phyloP scores from a whole-genome alignment of 1,140 invertebrate species.

The Drosophila arawakana region DNA sequence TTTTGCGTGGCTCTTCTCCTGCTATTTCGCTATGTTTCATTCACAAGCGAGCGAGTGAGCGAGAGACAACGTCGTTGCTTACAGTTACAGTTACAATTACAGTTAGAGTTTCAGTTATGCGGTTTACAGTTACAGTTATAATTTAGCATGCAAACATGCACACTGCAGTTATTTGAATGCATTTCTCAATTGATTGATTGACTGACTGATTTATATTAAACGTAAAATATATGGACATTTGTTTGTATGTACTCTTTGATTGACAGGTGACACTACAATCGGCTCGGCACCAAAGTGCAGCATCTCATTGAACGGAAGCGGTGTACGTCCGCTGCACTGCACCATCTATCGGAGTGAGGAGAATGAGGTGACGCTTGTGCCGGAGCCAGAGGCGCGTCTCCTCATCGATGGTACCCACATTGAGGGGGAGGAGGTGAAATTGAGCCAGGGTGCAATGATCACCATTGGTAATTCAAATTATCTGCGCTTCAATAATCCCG shows the following conservation, averaged over 20 bases:
- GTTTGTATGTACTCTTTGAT: background rate
- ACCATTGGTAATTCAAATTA: constrained; percentile 94
- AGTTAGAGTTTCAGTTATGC: background rate
- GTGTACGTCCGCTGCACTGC: constrained; percentile 92
- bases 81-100: background rate
- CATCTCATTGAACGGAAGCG: constrained; percentile 92
- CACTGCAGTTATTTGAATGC: background rate
- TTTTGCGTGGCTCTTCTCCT: constrained; percentile 2
- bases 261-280: constrained; percentile 89
- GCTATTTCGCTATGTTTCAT: background rate
- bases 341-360: constrained; percentile 89
- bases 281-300: constrained; percentile 91
- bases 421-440: constrained; percentile 64
- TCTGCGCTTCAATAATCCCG: constrained; percentile 95
- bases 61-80: constrained; percentile 17
- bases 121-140: constrained; percentile 12
- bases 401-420: constrained; percentile 77
- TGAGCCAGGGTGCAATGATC: constrained; percentile 91
- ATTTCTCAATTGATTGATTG: constrained; percentile 16
- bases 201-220: constrained; percentile 10
- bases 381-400: constrained; percentile 84
- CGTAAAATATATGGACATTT: no score
- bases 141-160: background rate
- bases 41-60: constrained; percentile 16
- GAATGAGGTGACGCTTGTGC: constrained; percentile 92